phyloP scores from a whole-genome alignment of 2,113 vertebrate species.

The Galbula dea region DNA sequence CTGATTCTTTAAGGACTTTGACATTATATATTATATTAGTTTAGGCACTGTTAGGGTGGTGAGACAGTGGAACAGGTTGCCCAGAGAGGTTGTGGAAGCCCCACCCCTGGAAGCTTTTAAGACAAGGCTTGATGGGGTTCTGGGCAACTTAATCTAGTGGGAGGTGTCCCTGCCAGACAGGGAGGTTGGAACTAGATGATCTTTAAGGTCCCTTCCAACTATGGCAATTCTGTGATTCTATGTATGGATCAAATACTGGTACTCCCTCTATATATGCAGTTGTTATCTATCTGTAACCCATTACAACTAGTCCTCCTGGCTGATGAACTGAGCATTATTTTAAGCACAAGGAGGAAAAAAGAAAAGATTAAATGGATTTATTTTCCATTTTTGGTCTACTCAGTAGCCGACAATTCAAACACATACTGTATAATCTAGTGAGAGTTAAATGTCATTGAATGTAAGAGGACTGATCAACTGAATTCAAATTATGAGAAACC shows the following conservation, averaged over 20 bases:
- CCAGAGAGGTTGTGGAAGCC: too few relatives aligned
- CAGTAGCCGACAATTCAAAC: background rate
- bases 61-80: too few relatives aligned
- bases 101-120: too few relatives aligned
- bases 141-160: too few relatives aligned
- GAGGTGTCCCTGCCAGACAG: too few relatives aligned
- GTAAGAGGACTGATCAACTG: background rate
- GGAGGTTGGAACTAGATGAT: too few relatives aligned
- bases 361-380: background rate
- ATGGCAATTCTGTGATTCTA: too few relatives aligned
- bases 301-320: background rate
- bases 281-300: background rate
- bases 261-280: accelerated
- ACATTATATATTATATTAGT: too few relatives aligned
- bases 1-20: background rate
- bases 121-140: too few relatives aligned
- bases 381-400: background rate
- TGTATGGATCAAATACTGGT: background rate
- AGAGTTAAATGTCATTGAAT: background rate
- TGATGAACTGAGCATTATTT: background rate
- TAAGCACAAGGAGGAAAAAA: background rate
- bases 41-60: too few relatives aligned
- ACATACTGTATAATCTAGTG: background rate
- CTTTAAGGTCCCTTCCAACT: too few relatives aligned
- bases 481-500: background rate